Evolutionary conservation across 2,797 vertebrate species (phyloP).

Genomic region (Falco novaeseelandiae): DNA sequence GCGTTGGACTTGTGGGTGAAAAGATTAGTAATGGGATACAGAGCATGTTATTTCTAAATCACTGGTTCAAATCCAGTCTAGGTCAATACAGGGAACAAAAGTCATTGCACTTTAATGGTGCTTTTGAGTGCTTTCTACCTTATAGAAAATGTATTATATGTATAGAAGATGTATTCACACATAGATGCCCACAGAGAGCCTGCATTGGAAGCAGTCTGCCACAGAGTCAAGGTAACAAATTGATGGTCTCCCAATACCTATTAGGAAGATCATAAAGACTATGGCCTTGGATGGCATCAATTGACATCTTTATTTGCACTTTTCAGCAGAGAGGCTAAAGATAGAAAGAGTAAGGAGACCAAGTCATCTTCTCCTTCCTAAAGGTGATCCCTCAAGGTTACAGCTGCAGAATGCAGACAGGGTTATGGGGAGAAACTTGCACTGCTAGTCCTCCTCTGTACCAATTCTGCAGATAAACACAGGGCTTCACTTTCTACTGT

Average conservation of each 20-base stretch:
- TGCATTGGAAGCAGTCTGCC: not conserved
- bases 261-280: not conserved
- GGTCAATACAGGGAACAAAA: constrained; percentile 17
- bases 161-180: not conserved
- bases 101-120: not conserved
- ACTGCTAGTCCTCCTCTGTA: not conserved
- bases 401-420: not conserved
- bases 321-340: not conserved
- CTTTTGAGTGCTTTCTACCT: not conserved
- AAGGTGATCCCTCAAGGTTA: constrained; percentile 9
- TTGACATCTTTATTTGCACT: not conserved
- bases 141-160: not conserved
- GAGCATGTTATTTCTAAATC: constrained; percentile 37
- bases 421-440: not conserved
- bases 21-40: constrained; percentile 46
- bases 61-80: constrained; percentile 25
- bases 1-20: constrained; percentile 10
- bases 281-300: not conserved
- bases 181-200: not conserved
- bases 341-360: not conserved
- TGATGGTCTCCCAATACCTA: not conserved
- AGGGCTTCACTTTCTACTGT: not conserved
- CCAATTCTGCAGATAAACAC: not conserved
- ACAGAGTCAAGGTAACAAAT: not conserved
- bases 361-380: not conserved